Evolutionary conservation across 2,888 invertebrate species (phyloP).

Genomic region (Carcina quercana): DNA sequence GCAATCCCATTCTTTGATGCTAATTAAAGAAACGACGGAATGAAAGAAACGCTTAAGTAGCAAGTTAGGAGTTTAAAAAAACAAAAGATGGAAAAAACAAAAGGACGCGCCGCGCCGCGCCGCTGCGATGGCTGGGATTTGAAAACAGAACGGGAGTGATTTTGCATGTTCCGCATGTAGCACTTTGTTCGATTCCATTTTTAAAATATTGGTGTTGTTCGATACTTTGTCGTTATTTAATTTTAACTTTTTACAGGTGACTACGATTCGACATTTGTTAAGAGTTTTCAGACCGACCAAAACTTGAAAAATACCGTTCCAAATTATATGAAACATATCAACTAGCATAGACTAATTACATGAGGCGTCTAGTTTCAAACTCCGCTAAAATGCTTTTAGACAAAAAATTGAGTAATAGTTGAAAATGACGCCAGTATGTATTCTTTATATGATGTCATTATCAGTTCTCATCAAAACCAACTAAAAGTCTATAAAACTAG

Average conservation of each 20-base stretch:
- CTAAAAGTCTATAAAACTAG: too few species aligned
- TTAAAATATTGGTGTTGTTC: slow-evolving; percentile 41
- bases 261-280: slow-evolving; percentile 4
- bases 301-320: too few species aligned
- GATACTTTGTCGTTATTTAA: slow-evolving; percentile 20
- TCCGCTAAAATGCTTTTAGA: too few species aligned
- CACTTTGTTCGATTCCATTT: slow-evolving; percentile 52
- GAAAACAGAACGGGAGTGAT: slow-evolving; percentile 54
- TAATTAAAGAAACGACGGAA: slow-evolving; percentile 69
- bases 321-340: too few species aligned
- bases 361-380: too few species aligned
- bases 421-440: too few species aligned
- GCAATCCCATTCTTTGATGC: slow-evolving; percentile 66
- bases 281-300: neutral
- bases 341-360: too few species aligned
- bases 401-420: too few species aligned
- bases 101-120: slow-evolving; percentile 27
- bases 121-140: too few species aligned
- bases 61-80: slow-evolving; percentile 62
- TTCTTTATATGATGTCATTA: too few species aligned
- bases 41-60: slow-evolving; percentile 65
- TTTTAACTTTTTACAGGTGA: slow-evolving; percentile 18
- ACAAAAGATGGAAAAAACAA: slow-evolving; percentile 37
- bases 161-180: slow-evolving; percentile 61
- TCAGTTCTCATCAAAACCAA: too few species aligned